Percentiles rank a stretch among this genome's conserved stretches.
These are phyloP conservation scores for Siniperca undulata DNA, from an alignment of 2,797 vertebrate species.

Conservation along the genomic window DNA sequence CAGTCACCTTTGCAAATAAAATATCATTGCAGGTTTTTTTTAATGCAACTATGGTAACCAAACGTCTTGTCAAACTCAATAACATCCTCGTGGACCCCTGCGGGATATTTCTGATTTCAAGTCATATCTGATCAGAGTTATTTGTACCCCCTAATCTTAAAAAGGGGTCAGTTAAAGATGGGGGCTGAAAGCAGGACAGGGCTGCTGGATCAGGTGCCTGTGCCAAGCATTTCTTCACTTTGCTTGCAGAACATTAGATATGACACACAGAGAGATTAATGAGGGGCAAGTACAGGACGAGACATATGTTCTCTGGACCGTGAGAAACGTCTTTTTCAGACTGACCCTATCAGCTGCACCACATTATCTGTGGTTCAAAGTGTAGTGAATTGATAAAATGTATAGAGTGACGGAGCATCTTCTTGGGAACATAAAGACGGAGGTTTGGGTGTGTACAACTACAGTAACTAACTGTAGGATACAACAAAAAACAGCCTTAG, in stretches of 20 bases:
- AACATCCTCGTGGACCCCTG: not conserved
- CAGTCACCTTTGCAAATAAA: not conserved
- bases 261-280: constrained; percentile 49
- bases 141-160: constrained; percentile 21
- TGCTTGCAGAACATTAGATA: constrained; percentile 50
- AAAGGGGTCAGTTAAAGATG: constrained; percentile 16
- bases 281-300: constrained; percentile 13
- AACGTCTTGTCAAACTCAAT: constrained; percentile 17
- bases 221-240: constrained; percentile 51
- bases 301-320: constrained; percentile 28
- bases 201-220: constrained; percentile 28
- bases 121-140: constrained; percentile 40
- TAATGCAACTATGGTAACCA: not conserved
- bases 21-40: not conserved
- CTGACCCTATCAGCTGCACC: constrained; percentile 25
- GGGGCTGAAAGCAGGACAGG: constrained; percentile 5
- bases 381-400: constrained; percentile 31
- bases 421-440: not conserved
- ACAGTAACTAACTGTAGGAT: not conserved
- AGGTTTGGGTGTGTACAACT: not conserved
- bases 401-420: not conserved
- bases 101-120: constrained; percentile 31
- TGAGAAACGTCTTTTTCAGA: constrained; percentile 45
- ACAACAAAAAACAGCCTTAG: constrained; percentile 9
- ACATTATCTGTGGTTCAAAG: constrained; percentile 45